Conservation (phyloP, 2,797 vertebrate species). For the Phalanger gymnotis region DNA sequence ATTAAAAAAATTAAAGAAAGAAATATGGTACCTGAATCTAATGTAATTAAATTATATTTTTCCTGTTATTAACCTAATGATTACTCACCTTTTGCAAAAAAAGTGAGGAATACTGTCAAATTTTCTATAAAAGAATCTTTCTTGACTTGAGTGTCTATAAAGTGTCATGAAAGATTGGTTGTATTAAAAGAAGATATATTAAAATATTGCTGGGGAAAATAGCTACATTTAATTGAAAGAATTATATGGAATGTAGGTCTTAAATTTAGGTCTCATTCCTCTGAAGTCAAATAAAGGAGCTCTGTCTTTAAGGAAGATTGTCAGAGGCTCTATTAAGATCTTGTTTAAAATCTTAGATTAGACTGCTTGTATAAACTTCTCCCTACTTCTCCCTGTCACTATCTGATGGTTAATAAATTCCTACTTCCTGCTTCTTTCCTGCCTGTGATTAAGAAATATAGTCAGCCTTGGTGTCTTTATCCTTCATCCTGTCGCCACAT, state of each 20-base stretch:
- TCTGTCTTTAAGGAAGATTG: background rate
- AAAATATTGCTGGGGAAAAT: background rate
- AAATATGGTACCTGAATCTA: conserved; percentile 5
- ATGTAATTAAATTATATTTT: background rate
- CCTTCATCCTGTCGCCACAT: background rate
- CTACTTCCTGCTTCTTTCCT: background rate
- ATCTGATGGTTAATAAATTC: background rate
- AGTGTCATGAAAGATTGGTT: background rate
- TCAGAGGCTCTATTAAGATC: conserved; percentile 22
- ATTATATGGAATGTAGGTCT: background rate
- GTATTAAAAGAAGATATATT: background rate
- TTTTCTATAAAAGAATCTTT: background rate
- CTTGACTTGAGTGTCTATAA: background rate
- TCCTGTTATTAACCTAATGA: background rate
- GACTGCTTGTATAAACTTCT: background rate
- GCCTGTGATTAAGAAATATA: background rate
- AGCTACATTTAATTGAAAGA: background rate
- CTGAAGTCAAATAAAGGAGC: background rate
- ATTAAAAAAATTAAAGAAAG: background rate
- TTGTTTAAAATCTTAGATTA: background rate
- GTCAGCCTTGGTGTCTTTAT: background rate
- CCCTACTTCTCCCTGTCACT: background rate
- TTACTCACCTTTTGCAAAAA: background rate
- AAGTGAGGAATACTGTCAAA: background rate
- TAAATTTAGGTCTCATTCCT: background rate